Conservation (phyloP, 2,888 invertebrate species). For the Drosophila conformis region DNA sequence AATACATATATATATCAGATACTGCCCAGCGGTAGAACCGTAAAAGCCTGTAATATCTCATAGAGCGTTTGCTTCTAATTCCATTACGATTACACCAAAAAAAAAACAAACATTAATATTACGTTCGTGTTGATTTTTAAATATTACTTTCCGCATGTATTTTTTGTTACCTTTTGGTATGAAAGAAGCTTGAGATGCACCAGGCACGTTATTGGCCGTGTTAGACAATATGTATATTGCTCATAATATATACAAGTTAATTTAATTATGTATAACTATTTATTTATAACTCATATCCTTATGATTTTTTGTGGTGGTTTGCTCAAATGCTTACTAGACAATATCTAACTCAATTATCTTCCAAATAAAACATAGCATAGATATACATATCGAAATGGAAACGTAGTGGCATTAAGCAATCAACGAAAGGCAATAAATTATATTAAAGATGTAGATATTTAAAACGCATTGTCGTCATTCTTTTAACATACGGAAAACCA, state of each 20-base stretch:
- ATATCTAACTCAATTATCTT: constrained; percentile 70
- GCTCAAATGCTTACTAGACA: constrained; percentile 62
- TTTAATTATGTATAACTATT: constrained; percentile 38
- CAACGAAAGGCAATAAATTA: constrained; percentile 69
- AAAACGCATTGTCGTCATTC: constrained; percentile 9
- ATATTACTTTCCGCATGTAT: constrained; percentile 80
- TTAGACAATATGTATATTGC: constrained; percentile 33
- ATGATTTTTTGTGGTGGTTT: constrained; percentile 62
- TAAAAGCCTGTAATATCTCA: constrained; percentile 23
- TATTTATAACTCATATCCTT: constrained; percentile 32
- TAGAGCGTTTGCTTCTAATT: constrained; percentile 65
- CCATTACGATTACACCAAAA: constrained; percentile 64
- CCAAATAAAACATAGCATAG: constrained; percentile 69
- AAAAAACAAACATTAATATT: constrained; percentile 50
- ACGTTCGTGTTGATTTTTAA: constrained; percentile 77
- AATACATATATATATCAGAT: constrained; percentile 1
- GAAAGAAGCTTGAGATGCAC: constrained; percentile 8
- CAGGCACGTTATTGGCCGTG: constrained; percentile 9
- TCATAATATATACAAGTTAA: constrained; percentile 46
- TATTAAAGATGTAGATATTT: constrained; percentile 54
- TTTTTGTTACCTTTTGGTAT: constrained; percentile 61
- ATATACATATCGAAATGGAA: constrained; percentile 68
- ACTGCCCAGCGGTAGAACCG: constrained; percentile 57
- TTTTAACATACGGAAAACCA: constrained; percentile 8
- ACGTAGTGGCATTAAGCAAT: constrained; percentile 66